Conservation (phyloP, 2,113 vertebrate genomes). For the Notarius quadriscutis region DNA sequence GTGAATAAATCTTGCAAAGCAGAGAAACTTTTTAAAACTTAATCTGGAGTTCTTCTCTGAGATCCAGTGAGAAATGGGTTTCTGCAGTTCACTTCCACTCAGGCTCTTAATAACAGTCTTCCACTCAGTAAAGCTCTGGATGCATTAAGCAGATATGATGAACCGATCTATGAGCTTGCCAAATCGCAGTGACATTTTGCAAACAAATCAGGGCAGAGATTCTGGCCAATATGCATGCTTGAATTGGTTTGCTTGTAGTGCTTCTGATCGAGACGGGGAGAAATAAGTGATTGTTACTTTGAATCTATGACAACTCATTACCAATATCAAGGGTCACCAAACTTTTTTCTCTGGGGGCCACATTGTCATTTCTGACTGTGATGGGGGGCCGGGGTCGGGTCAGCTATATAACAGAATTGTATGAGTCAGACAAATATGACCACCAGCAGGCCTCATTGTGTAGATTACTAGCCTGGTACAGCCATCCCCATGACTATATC, state of each 20-base stretch:
- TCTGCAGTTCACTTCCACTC: constrained; percentile 25
- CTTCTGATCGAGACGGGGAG: background rate
- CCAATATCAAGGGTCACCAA: no score
- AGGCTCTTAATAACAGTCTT: constrained; percentile 22
- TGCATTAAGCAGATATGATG: constrained; percentile 35
- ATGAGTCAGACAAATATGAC: no score
- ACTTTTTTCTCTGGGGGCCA: no score
- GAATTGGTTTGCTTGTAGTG: background rate
- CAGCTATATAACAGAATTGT: no score
- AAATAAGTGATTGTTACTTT: background rate
- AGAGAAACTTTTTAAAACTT: constrained; percentile 43
- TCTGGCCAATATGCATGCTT: background rate
- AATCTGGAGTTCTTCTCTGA: constrained; percentile 32
- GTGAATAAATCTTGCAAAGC: constrained; percentile 51
- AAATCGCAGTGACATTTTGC: background rate
- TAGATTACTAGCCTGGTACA: no score
- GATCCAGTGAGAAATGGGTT: constrained; percentile 37
- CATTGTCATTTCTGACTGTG: no score
- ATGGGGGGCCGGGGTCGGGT: no score
- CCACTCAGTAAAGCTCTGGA: background rate
- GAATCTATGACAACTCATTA: background rate
- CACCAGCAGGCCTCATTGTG: no score
- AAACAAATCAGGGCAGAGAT: background rate
- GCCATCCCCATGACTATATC: no score
- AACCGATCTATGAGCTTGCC: constrained; percentile 16